These are phyloP conservation scores for Vanessa tameamea DNA, from an alignment of 1,140 invertebrate genomes.

Conservation along the genomic window DNA sequence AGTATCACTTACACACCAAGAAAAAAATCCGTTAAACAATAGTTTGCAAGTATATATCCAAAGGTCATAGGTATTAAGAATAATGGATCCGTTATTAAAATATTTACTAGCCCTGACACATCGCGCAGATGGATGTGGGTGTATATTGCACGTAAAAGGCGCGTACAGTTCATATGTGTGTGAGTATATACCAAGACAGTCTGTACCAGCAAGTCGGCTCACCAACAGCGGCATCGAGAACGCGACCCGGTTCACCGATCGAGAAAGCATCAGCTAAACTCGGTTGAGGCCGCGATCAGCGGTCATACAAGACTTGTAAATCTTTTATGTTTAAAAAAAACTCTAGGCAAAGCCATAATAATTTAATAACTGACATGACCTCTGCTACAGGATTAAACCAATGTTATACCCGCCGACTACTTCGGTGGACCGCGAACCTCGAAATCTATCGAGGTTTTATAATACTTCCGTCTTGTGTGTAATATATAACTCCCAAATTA, in stretches of 20 bases:
- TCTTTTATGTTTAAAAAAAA: slow-evolving; percentile 21
- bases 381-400: slow-evolving; percentile 44
- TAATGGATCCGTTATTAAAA: slow-evolving; percentile 47
- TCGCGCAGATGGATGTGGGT: slow-evolving; percentile 50
- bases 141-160: slow-evolving; percentile 37
- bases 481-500: slow-evolving; percentile 27
- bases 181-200: slow-evolving; percentile 54
- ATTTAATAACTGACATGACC: slow-evolving; percentile 26
- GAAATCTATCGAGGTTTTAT: slow-evolving; percentile 45
- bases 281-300: slow-evolving; percentile 75
- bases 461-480: slow-evolving; percentile 38
- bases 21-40: slow-evolving; percentile 25
- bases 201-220: slow-evolving; percentile 56
- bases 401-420: slow-evolving; percentile 34
- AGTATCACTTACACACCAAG: not conserved
- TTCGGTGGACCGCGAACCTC: slow-evolving; percentile 35
- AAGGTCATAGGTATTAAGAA: slow-evolving; percentile 31
- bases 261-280: slow-evolving; percentile 80
- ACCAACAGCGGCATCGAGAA: slow-evolving; percentile 67
- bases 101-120: slow-evolving; percentile 65
- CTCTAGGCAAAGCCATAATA: slow-evolving; percentile 16
- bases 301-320: slow-evolving; percentile 28
- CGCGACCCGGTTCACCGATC: slow-evolving; percentile 78
- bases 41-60: slow-evolving; percentile 22
- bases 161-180: slow-evolving; percentile 30